Conservation (phyloP, 2,113 vertebrate species). For the Trichomycterus rosablanca region DNA sequence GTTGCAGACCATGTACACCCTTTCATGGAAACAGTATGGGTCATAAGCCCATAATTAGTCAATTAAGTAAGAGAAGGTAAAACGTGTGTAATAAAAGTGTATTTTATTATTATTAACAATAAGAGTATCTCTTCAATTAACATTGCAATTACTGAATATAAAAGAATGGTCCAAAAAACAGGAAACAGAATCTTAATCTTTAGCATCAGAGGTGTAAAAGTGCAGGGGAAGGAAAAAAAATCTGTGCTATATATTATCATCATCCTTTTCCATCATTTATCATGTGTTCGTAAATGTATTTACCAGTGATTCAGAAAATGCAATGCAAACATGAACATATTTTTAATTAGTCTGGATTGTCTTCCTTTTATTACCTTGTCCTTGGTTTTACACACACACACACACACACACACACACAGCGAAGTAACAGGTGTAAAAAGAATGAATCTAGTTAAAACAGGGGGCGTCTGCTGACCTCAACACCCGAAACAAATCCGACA, state of each 20-base stretch:
- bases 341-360: slow-evolving; percentile 67
- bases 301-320: slow-evolving; percentile 41
- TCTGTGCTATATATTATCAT: slow-evolving; percentile 71
- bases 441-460: too few species aligned
- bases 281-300: slow-evolving; percentile 54
- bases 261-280: slow-evolving; percentile 47
- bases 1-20: too few species aligned
- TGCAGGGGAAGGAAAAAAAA: slow-evolving; percentile 69
- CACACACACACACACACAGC: too few species aligned
- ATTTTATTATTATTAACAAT: slow-evolving; percentile 69
- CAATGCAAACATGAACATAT: slow-evolving; percentile 47
- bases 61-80: slow-evolving; percentile 12
- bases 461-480: neutral
- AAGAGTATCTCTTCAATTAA: slow-evolving; percentile 73
- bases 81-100: slow-evolving; percentile 57
- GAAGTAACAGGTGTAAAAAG: slow-evolving; percentile 29
- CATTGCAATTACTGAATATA: slow-evolving; percentile 73
- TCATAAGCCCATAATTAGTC: neutral
- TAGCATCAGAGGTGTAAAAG: too few species aligned
- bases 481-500: slow-evolving; percentile 6
- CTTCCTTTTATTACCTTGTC: slow-evolving; percentile 59
- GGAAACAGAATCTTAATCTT: slow-evolving; percentile 53
- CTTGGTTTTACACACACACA: slow-evolving; percentile 65
- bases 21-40: too few species aligned
- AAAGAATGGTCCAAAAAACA: slow-evolving; percentile 65